A percentile compares a stretch with the other conserved stretches of the same genome.
Conservation (phyloP, 2,113 vertebrate species). For the Silurus meridionalis region DNA sequence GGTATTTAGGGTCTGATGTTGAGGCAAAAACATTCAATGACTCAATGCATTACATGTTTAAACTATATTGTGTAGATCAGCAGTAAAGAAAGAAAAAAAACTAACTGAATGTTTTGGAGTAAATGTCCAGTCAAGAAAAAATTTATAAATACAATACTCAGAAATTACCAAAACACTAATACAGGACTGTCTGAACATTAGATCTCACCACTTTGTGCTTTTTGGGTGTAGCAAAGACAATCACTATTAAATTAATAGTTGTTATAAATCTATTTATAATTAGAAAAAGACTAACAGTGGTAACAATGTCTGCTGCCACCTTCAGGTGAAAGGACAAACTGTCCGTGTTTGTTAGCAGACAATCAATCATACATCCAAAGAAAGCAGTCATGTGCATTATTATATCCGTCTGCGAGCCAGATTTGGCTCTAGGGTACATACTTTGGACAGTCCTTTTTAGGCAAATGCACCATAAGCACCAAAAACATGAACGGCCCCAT, state of each 20-base stretch:
- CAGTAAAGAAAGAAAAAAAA: neutral
- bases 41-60: neutral
- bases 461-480: neutral
- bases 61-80: neutral
- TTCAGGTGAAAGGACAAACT: neutral
- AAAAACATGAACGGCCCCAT: neutral
- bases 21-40: neutral
- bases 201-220: neutral
- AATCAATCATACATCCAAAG: neutral
- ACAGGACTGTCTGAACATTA: neutral
- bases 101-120: neutral
- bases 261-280: too few species aligned
- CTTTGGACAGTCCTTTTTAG: neutral
- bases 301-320: neutral
- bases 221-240: neutral
- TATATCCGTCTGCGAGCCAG: neutral
- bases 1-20: neutral
- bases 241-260: neutral
- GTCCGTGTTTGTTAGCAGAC: neutral
- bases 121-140: neutral
- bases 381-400: neutral
- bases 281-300: too few species aligned
- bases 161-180: neutral
- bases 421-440: neutral
- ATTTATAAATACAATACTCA: neutral